Base-by-base conservation (phyloP, 2,113 vertebrate genomes). In the Vulpes lagopus region DNA sequence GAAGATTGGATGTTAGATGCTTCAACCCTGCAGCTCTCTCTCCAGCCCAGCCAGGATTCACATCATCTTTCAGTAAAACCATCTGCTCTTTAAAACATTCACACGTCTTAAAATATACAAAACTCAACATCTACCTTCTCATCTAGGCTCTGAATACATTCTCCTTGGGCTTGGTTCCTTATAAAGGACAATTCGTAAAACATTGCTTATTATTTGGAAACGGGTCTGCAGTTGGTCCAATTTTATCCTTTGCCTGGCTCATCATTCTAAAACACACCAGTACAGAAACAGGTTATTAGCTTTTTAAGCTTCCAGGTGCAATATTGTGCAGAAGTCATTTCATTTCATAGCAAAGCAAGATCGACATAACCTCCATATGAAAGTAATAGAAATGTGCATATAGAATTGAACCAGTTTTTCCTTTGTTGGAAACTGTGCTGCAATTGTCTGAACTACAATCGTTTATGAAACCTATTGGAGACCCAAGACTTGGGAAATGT, bases 11-110 rank as follows among this genome's bases (percentile, higher is more conserved):
- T 38, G 11, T 84, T 81, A 76, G 89, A 81, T 91, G 55, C 38
- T 51, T 95, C 57, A 73, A 83, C 65, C 23, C 22, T 92, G 19
- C 30, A 53, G n/a, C 30, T 60, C 57, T 78, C 27, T 84, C 85
- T 94, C 86, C 38, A 92, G 53, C 35, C 59, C 95, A 96, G 25
- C 59, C 86, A 95, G 43, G 67, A 82, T 55, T 85, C 35, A 96
- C 49, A 92, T 78, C 3, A 12, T 91, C 93, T 96, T 95, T 73
- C 76, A 84, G 79, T 74, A 91, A 3, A 25, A 89, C 79, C 80
- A 38, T 85, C 81, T 49, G 53, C 11, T 49, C 62, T 51, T 80
- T 78, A 80, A 96, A 91, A 86, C 65, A 91, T 22, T 5, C 10
- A 11, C 25, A 15, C n/a, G 9, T 88, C 64, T 96, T 84, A 95